Conservation (phyloP, 2,113 vertebrate genomes). For the Bujurquina vittata region DNA sequence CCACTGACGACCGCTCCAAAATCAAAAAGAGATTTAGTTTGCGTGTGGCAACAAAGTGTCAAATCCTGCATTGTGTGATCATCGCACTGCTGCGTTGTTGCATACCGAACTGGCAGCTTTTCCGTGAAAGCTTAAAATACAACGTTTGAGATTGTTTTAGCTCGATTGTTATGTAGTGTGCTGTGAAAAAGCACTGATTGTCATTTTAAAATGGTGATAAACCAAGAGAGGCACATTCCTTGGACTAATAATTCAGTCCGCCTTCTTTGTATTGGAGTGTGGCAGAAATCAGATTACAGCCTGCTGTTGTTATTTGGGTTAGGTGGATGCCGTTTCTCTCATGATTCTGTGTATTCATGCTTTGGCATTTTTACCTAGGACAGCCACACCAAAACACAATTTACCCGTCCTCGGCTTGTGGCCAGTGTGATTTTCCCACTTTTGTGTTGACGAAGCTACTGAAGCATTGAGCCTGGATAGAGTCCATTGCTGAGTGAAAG, state of each 20-base stretch:
- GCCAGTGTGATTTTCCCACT: constrained; percentile 60
- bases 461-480: constrained; percentile 43
- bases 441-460: constrained; percentile 10
- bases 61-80: background rate
- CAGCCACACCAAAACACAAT: constrained; percentile 1
- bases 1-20: background rate
- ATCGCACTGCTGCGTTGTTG: background rate
- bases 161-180: background rate
- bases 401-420: constrained; percentile 30
- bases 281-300: background rate
- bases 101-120: background rate
- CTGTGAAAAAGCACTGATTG: background rate
- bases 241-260: background rate
- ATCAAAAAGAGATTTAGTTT: background rate
- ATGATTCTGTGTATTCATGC: background rate
- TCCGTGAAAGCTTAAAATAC: background rate
- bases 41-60: background rate
- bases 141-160: background rate
- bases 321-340: background rate
- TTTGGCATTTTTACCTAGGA: background rate
- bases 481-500: constrained; percentile 29
- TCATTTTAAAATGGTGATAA: fast-evolving
- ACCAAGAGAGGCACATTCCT: background rate
- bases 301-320: background rate
- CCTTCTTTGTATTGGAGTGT: background rate